Conservation (phyloP, 1,140 invertebrate species). For the Apis dorsata region DNA sequence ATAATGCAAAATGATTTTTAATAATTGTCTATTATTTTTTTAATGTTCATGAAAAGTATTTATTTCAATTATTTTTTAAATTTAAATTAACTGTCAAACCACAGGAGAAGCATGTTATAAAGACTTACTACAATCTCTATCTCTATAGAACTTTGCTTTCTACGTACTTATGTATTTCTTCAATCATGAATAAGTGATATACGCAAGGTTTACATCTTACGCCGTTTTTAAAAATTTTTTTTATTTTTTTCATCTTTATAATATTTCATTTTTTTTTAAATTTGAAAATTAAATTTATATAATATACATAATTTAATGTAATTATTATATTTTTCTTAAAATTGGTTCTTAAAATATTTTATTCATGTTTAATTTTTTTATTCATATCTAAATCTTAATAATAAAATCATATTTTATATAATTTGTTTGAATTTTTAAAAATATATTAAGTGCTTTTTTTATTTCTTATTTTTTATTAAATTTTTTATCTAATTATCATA, state of each 20-base stretch:
- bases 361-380: not conserved
- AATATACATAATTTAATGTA: not conserved
- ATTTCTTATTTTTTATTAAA: not conserved
- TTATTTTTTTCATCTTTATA: not conserved
- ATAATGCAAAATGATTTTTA: not conserved
- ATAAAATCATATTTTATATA: not conserved
- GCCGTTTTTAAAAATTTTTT: not conserved
- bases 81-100: not conserved
- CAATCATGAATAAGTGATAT: slow-evolving; percentile 36
- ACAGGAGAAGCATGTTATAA: not conserved
- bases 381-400: too few relatives aligned
- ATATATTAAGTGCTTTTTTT: not conserved
- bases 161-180: slow-evolving; percentile 1
- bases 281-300: not conserved
- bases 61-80: not conserved
- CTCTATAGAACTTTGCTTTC: slow-evolving; percentile 20
- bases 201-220: not conserved
- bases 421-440: not conserved
- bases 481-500: not conserved
- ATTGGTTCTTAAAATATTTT: not conserved
- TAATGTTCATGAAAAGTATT: not conserved
- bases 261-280: not conserved
- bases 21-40: not conserved
- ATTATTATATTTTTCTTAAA: not conserved
- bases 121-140: not conserved